A percentile compares a stretch with the other conserved stretches of the same genome.
Conservation (phyloP, 2,797 vertebrate species). For the Tadarida brasiliensis region DNA sequence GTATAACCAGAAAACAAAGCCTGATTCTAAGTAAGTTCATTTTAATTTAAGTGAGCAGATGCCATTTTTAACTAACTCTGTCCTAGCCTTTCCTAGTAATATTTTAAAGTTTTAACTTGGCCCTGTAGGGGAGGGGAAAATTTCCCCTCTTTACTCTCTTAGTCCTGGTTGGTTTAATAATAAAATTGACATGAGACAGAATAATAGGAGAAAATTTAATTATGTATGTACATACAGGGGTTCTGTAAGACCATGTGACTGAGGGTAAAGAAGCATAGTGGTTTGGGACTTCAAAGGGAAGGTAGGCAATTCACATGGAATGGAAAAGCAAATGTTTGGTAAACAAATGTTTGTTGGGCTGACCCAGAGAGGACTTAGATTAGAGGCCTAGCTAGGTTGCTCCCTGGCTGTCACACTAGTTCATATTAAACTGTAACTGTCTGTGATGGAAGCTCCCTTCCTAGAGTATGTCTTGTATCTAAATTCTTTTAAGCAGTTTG, state of each 20-base stretch:
- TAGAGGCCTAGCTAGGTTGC: background rate
- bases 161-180: background rate
- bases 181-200: background rate
- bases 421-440: background rate
- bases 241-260: background rate
- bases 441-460: background rate
- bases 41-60: background rate
- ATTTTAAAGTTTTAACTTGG: background rate
- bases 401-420: background rate
- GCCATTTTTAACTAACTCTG: background rate
- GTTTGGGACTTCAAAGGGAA: background rate
- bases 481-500: background rate
- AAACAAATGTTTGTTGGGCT: background rate
- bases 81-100: background rate
- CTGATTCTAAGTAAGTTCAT: background rate
- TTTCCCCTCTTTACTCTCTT: background rate
- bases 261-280: background rate
- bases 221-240: background rate
- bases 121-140: background rate
- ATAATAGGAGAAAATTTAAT: background rate
- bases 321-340: background rate
- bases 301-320: background rate
- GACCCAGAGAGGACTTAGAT: background rate
- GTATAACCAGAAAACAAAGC: background rate
- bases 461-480: background rate